Evolutionary conservation across 2,797 vertebrate species (phyloP), one percentile per base, ranked within the genome.

Genomic region (Momotus momota): DNA sequence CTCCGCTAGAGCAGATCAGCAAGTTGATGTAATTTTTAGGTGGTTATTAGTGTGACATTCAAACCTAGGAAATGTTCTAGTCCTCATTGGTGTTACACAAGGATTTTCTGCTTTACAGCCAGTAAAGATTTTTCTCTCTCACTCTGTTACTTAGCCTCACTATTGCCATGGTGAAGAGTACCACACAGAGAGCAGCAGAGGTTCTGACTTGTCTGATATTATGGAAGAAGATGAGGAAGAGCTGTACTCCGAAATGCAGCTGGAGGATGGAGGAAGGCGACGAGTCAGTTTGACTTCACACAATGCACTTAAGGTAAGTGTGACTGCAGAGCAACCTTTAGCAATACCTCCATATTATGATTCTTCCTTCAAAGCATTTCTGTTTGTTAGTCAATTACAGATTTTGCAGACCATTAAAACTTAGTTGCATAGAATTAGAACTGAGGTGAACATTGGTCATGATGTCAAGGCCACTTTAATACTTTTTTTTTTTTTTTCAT

Each of bases 151-250:
- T 75, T 97, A 99, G 97, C 98, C 98, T 38, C 99, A 98, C 88
- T 99, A 99, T 96, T 98, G 98, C 97, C 99, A 99, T 38, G 99
- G 98, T 12, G 99, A 99, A 26, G 99, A 99, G 86, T 99, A 99
- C 97, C 99, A 99, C 77, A 99, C 99, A 0, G 99, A 99, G 97
- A 99, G 99, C 97, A 99, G 99, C 97, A 98, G 99, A 6, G 99
- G 99, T 2, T 99, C 99, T 0, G 99, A 99, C 97, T 97, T 99
- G 75, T 99, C 99, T 0, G 99, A 99, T 98, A 99, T 99, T 65
- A 98, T 99, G 99, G 99, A 99, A 97, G 99, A 99, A 94, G 99
- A 99, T 5, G 99, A 99, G 98, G 99, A 99, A 70, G 99, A 99
- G 79, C 98, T 99, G 5, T 99, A 99, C 97, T 99, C 99, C 0